phyloP scores from a whole-genome alignment of 1,140 invertebrate species.

The Pteromalus puparum region DNA sequence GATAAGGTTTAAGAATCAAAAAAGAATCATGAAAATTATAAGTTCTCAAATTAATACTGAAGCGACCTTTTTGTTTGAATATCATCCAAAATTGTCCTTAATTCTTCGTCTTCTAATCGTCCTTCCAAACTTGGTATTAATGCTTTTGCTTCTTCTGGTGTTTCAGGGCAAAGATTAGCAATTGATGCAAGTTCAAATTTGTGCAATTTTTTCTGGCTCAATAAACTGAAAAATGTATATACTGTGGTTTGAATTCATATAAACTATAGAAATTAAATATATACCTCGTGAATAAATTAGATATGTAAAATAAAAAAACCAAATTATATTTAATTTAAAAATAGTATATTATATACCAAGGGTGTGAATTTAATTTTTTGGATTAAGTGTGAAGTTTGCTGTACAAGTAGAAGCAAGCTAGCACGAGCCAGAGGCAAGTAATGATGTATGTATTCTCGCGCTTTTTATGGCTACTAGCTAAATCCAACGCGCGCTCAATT shows the following conservation, averaged over 20 bases:
- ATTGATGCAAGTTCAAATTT: slow-evolving; percentile 99
- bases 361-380: too few relatives aligned
- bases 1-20: neutral
- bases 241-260: slow-evolving; percentile 1
- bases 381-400: too few relatives aligned
- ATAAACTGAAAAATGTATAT: slow-evolving; percentile 80
- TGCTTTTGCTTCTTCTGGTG: slow-evolving; percentile 97
- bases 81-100: slow-evolving; percentile 95
- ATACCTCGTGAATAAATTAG: too few relatives aligned
- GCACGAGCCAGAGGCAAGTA: too few relatives aligned
- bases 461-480: too few relatives aligned
- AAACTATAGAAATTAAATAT: neutral
- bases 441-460: too few relatives aligned
- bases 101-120: slow-evolving; percentile 96
- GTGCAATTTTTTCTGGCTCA: slow-evolving; percentile 97
- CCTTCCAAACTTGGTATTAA: slow-evolving; percentile 97
- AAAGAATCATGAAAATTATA: neutral
- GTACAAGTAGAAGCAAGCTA: too few relatives aligned
- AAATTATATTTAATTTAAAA: too few relatives aligned
- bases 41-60: slow-evolving; percentile 85
- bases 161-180: slow-evolving; percentile 98
- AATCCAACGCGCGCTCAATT: too few relatives aligned
- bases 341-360: too few relatives aligned
- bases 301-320: too few relatives aligned
- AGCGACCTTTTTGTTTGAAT: slow-evolving; percentile 98